phyloP scores from a whole-genome alignment of 1,140 invertebrate species.

The Sitodiplosis mosellana region DNA sequence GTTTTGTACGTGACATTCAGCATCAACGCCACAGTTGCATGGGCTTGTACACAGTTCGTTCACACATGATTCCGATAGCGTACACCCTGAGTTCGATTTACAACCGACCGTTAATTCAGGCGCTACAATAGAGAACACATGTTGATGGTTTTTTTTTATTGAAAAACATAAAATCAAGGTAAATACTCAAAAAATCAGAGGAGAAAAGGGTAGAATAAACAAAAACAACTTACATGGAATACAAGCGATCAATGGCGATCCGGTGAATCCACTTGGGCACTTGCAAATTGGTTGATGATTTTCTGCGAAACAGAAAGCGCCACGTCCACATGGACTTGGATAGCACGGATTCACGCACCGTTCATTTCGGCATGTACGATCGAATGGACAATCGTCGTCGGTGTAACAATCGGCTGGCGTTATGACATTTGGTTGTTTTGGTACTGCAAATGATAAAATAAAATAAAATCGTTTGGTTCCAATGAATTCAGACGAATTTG shows the following conservation, averaged over 20 bases:
- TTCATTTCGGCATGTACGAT: conserved; percentile 55
- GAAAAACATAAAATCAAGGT: not conserved
- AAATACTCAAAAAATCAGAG: too few relatives aligned
- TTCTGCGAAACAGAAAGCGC: conserved; percentile 59
- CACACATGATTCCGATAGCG: conserved; percentile 56
- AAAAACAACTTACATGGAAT: conserved; percentile 48
- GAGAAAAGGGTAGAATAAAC: conserved; percentile 2
- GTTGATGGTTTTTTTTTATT: not conserved
- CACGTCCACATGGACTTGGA: conserved; percentile 47
- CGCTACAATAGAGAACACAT: conserved; percentile 23
- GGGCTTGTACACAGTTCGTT: conserved; percentile 60
- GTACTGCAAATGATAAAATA: conserved; percentile 20
- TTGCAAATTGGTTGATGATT: conserved; percentile 55
- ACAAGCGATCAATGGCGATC: conserved; percentile 53
- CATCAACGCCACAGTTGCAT: conserved; percentile 66
- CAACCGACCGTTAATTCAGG: conserved; percentile 43
- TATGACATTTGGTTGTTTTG: conserved; percentile 26
- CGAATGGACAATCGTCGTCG: conserved; percentile 53
- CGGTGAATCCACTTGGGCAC: conserved; percentile 57
- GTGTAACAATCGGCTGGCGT: conserved; percentile 46
- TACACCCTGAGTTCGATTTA: conserved; percentile 58
- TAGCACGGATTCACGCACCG: conserved; percentile 62
- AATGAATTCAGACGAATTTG: too few relatives aligned
- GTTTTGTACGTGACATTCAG: conserved; percentile 56
- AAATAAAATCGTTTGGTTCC: too few relatives aligned